These are phyloP conservation scores for Taenioides sp. DNA, from an alignment of 2,797 vertebrate genomes.

Conservation along the genomic window DNA sequence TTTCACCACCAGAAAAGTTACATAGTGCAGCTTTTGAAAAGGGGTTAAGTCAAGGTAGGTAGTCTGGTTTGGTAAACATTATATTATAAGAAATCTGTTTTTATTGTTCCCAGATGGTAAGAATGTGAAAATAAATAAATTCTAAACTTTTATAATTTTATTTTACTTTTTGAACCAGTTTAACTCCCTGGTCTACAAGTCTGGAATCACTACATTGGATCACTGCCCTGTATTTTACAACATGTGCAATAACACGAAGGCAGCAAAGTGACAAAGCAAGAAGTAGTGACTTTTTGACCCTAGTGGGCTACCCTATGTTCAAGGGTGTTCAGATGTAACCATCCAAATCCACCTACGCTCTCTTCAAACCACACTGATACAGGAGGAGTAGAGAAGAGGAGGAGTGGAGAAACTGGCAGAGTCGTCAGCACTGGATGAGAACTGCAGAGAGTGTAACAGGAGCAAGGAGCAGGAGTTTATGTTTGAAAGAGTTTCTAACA, in stretches of 20 bases:
- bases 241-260: slow-evolving; percentile 8
- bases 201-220: neutral
- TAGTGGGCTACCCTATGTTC: slow-evolving; percentile 22
- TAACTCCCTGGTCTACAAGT: neutral
- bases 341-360: slow-evolving; percentile 39
- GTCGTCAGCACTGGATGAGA: slow-evolving; percentile 13
- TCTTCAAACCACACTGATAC: slow-evolving; percentile 5
- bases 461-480: too few species aligned
- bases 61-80: too few species aligned
- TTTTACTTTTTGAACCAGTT: neutral
- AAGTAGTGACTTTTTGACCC: slow-evolving; percentile 40
- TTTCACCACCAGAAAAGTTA: too few species aligned
- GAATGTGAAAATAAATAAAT: too few species aligned
- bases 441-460: slow-evolving; percentile 40
- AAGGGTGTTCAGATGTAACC: slow-evolving; percentile 52
- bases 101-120: too few species aligned
- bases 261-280: neutral
- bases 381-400: too few species aligned
- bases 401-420: neutral
- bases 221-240: neutral
- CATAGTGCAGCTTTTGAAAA: too few species aligned
- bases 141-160: too few species aligned
- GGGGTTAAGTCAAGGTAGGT: too few species aligned
- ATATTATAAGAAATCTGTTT: too few species aligned
- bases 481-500: neutral